phyloP scores from a whole-genome alignment of 2,888 invertebrate genomes.

The Tachina lurida region DNA sequence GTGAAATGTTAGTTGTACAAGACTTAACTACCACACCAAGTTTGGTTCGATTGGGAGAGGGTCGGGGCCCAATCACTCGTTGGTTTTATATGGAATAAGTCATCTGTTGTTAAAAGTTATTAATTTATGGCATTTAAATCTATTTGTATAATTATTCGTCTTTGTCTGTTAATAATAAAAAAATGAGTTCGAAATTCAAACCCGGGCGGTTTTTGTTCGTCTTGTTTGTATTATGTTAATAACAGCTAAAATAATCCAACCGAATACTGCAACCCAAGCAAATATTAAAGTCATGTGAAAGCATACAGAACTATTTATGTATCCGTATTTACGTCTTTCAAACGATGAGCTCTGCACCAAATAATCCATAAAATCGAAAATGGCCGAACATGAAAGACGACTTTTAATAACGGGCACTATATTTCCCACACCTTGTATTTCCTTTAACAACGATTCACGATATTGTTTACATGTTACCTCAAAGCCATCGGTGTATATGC shows the following conservation, averaged over 20 bases:
- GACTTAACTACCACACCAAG: too few relatives aligned
- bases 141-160: slow-evolving; percentile 77
- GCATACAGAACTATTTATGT: slow-evolving; percentile 89
- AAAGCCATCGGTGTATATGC: slow-evolving; percentile 89
- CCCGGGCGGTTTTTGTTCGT: slow-evolving; percentile 78
- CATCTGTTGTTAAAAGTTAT: background rate
- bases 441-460: slow-evolving; percentile 86
- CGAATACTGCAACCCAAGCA: slow-evolving; percentile 85
- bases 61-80: too few relatives aligned
- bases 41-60: too few relatives aligned
- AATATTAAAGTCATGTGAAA: slow-evolving; percentile 87
- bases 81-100: background rate
- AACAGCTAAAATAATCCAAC: slow-evolving; percentile 84
- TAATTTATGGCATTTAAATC: background rate
- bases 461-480: slow-evolving; percentile 90
- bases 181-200: slow-evolving; percentile 72
- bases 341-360: slow-evolving; percentile 87
- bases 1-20: too few relatives aligned
- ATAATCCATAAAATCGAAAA: slow-evolving; percentile 93
- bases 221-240: slow-evolving; percentile 85
- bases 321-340: slow-evolving; percentile 86
- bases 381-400: slow-evolving; percentile 88
- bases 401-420: slow-evolving; percentile 82
- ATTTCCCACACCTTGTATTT: slow-evolving; percentile 82
- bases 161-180: slow-evolving; percentile 85